Evolutionary conservation across 2,113 vertebrate genomes (phyloP).

Genomic region (Brienomyrus longianalis): DNA sequence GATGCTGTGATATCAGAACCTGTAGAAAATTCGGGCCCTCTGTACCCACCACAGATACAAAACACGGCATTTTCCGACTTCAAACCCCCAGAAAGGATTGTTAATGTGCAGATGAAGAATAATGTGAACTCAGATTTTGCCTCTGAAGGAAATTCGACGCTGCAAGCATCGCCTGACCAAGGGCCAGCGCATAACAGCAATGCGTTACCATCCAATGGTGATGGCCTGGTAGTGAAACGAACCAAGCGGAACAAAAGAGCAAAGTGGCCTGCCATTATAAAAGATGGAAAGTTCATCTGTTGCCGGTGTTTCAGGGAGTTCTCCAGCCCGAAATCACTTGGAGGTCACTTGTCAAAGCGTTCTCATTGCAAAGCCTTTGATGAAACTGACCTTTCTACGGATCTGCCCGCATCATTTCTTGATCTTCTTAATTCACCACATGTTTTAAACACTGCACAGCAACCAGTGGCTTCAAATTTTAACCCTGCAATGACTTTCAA

Average conservation of each 20-base stretch:
- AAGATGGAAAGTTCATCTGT: conserved; percentile 89
- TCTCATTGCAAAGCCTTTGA: conserved; percentile 80
- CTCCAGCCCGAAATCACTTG: conserved; percentile 83
- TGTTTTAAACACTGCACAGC: conserved; percentile 55
- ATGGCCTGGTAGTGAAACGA: conserved; percentile 62
- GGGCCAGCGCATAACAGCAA: conserved; percentile 28
- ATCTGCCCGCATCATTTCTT: conserved; percentile 75
- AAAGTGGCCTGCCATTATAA: conserved; percentile 90
- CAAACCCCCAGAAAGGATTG: conserved; percentile 53
- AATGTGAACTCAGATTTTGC: conserved; percentile 52
- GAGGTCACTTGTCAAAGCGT: conserved; percentile 90
- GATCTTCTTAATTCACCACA: conserved; percentile 83
- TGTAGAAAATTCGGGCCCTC: conserved; percentile 53
- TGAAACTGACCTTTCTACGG: conserved; percentile 69
- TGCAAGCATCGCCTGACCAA: background rate
- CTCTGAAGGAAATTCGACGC: conserved; percentile 40
- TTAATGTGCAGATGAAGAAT: conserved; percentile 57
- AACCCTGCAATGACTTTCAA: conserved; percentile 59
- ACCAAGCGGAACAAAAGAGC: conserved; percentile 73
- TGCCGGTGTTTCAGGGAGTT: conserved; percentile 86
- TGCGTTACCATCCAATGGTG: conserved; percentile 45
- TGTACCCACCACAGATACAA: conserved; percentile 65
- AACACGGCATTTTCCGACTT: conserved; percentile 53
- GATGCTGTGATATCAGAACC: conserved; percentile 62
- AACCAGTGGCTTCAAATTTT: conserved; percentile 55